Base-by-base conservation (phyloP, 2,888 invertebrate genomes). In the Germaria angustata region DNA sequence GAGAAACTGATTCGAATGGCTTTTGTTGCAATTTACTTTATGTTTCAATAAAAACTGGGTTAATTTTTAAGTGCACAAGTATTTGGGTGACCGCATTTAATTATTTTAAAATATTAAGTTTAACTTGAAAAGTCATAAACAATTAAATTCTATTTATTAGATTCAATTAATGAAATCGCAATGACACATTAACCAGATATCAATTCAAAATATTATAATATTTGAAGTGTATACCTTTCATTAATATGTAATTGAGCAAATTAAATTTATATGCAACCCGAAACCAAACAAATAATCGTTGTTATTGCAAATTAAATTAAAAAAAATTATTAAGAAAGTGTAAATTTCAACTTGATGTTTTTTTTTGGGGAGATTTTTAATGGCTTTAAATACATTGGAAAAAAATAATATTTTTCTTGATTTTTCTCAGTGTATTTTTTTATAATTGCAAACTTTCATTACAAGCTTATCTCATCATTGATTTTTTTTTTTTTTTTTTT, bases 11-110 rank as follows among this genome's bases (percentile, higher is more conserved):
- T 9, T 13, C 20, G 2, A 49, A 9, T 8, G 53, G 51, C 17
- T 17, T 53, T 24, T 22, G 39, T 51, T 32, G 53, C 2, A 68
- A 53, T 53, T 63, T 15, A 11, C 11, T 68, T 68, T 49, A 20
- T 44, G 66, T 76, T 59, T 66, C 69, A 71, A 55, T 34, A 51
- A 41, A 66, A 63, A 55, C 44, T 63, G 55, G 69, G 44, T 57
- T 49, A 41, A 46, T 78, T 59, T 65, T 71, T 63, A 71, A 53
- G 55, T 36, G 53, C 44, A 44, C 44, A 61, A 39, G 39, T 49
- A 79, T 71, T 57, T 71, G 34, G 71, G 71, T 79, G 65, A 72
- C 78, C 71, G 46, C 57, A 57, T 72, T 79, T 72, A n/a, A 32
- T 55, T 15, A 63, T 39, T 4, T 28, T 61, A 11, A 53, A 34